These are phyloP conservation scores for Melanotaenia pygmaea DNA, from an alignment of 2,797 vertebrate genomes.

Conservation along the genomic window DNA sequence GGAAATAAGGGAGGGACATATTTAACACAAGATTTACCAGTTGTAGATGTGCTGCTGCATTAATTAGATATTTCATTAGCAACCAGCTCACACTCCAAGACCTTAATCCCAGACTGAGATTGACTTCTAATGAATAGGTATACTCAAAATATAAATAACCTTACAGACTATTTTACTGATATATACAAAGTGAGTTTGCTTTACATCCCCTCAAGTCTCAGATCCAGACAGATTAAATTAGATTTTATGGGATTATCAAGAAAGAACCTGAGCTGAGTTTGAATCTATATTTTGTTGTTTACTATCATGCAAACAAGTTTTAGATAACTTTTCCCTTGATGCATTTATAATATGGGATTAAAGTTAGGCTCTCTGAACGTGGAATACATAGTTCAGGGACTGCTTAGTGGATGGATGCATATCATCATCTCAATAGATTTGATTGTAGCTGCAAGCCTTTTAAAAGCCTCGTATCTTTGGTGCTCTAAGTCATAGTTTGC, in stretches of 20 bases:
- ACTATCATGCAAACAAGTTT: not conserved
- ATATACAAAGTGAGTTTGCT: not conserved
- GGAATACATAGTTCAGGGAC: not conserved
- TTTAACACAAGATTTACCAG: too few species aligned
- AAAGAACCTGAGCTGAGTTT: not conserved
- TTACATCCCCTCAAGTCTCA: not conserved
- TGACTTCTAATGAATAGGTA: not conserved
- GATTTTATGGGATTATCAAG: not conserved
- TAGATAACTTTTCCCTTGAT: not conserved
- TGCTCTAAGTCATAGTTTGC: not conserved
- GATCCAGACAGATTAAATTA: not conserved
- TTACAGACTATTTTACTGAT: not conserved
- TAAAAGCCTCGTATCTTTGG: not conserved
- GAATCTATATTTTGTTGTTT: not conserved
- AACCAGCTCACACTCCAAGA: not conserved
- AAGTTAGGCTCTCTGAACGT: not conserved
- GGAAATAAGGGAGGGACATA: too few species aligned
- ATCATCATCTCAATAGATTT: not conserved
- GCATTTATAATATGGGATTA: not conserved
- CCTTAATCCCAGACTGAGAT: not conserved
- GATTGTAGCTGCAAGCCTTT: not conserved
- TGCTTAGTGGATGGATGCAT: not conserved
- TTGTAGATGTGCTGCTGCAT: slow-evolving; percentile 2
- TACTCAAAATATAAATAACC: slow-evolving; percentile 20
- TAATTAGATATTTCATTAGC: slow-evolving; percentile 1